phyloP scores from a whole-genome alignment of 2,113 vertebrate genomes.

The Stigmatopora nigra region DNA sequence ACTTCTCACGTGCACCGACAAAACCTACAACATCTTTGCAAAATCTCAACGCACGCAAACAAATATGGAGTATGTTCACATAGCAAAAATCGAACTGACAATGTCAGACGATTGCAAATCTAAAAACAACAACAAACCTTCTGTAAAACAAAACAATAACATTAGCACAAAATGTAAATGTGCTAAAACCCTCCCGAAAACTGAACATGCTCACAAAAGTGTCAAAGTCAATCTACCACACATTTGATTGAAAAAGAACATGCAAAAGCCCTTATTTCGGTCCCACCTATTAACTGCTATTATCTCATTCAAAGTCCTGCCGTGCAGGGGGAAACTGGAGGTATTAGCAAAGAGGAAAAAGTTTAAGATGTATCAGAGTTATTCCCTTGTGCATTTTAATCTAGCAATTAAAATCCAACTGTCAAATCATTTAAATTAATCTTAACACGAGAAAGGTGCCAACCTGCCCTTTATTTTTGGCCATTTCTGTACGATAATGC shows the following conservation, averaged over 20 bases:
- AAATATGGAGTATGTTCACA: no score
- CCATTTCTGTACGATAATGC: not conserved
- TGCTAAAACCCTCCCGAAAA: no score
- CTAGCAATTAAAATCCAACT: not conserved
- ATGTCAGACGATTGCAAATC: no score
- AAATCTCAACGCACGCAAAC: no score
- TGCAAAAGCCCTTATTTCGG: slow-evolving; percentile 29
- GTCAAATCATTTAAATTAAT: slow-evolving; percentile 8
- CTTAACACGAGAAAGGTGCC: not conserved
- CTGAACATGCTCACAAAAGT: no score
- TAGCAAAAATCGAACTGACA: no score
- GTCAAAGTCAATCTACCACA: no score
- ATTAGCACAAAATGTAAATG: no score
- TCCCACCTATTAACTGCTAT: slow-evolving; percentile 24
- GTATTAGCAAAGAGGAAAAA: slow-evolving; percentile 19
- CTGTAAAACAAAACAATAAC: no score
- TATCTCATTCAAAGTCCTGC: slow-evolving; percentile 16
- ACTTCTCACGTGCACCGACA: no score
- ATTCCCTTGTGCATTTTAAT: not conserved
- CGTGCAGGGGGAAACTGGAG: slow-evolving; percentile 8
- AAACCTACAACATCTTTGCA: no score
- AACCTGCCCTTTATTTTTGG: not conserved
- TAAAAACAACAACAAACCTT: no score
- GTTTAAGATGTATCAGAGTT: slow-evolving; percentile 13
- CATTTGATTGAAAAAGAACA: slow-evolving; percentile 33